Percentiles rank a stretch among this genome's conserved stretches.
Conservation (phyloP, 2,888 invertebrate genomes). For the Gerris lacustris region DNA sequence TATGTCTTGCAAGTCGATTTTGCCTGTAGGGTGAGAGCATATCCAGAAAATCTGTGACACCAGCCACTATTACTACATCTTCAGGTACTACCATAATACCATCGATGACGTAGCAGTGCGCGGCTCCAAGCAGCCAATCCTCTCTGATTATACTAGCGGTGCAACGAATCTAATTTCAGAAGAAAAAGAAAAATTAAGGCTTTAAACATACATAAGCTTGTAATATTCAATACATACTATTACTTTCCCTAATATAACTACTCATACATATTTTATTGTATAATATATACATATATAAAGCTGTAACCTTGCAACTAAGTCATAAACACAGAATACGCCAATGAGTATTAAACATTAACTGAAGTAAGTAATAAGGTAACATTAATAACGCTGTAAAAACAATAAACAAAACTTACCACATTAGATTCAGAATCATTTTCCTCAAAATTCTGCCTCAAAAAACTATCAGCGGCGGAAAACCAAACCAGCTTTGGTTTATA, state of each 20-base stretch:
- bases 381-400: too few species aligned
- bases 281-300: not conserved
- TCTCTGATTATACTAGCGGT: conserved; percentile 24
- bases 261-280: not conserved
- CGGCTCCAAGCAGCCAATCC: conserved; percentile 24
- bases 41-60: conserved; percentile 23
- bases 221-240: too few species aligned
- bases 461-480: too few species aligned
- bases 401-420: too few species aligned
- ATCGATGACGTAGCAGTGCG: conserved; percentile 24
- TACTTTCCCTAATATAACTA: not conserved
- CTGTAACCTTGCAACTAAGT: too few species aligned
- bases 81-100: conserved; percentile 16
- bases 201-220: too few species aligned
- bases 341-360: too few species aligned
- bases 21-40: conserved; percentile 18
- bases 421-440: too few species aligned
- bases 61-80: conserved; percentile 22
- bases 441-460: too few species aligned
- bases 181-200: conserved; percentile 6
- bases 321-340: too few species aligned
- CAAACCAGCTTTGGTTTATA: too few species aligned
- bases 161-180: conserved; percentile 20
- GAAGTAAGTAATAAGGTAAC: too few species aligned
- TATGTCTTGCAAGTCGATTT: conserved; percentile 19